Conservation (phyloP, 2,113 vertebrate species). For the Dasyurus viverrinus region DNA sequence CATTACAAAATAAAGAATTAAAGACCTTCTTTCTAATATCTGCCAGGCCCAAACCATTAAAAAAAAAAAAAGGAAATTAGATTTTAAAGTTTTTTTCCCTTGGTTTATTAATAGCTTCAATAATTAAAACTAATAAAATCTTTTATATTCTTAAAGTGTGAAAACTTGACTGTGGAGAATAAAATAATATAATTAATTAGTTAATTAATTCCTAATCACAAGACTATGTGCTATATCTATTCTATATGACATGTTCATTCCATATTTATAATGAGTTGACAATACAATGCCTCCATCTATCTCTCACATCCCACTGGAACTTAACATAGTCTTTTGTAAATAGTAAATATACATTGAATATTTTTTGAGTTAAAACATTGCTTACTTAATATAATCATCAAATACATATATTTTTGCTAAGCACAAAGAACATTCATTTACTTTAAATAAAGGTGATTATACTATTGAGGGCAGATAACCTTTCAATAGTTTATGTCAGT, state of each 20-base stretch:
- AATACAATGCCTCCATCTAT: background rate
- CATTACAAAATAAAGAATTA: background rate
- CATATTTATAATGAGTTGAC: background rate
- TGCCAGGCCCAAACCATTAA: constrained; percentile 28
- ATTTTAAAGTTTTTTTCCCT: constrained; percentile 23
- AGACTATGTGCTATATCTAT: background rate
- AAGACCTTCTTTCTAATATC: background rate
- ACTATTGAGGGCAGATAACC: background rate
- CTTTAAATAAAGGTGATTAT: background rate
- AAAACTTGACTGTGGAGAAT: constrained; percentile 17
- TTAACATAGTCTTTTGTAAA: background rate
- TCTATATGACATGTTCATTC: background rate
- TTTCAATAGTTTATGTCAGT: background rate
- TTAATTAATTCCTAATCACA: constrained; percentile 47
- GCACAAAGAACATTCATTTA: background rate
- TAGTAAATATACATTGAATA: background rate
- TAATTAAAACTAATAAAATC: constrained; percentile 66
- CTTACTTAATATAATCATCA: background rate
- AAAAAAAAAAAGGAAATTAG: constrained; percentile 7
- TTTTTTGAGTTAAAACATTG: background rate
- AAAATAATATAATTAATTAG: constrained; percentile 59
- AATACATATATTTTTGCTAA: background rate
- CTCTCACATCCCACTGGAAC: background rate
- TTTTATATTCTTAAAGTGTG: constrained; percentile 50
- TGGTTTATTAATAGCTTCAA: constrained; percentile 58